Evolutionary conservation across 1,140 invertebrate genomes (phyloP).

Genomic region (Drosophila parvula): DNA sequence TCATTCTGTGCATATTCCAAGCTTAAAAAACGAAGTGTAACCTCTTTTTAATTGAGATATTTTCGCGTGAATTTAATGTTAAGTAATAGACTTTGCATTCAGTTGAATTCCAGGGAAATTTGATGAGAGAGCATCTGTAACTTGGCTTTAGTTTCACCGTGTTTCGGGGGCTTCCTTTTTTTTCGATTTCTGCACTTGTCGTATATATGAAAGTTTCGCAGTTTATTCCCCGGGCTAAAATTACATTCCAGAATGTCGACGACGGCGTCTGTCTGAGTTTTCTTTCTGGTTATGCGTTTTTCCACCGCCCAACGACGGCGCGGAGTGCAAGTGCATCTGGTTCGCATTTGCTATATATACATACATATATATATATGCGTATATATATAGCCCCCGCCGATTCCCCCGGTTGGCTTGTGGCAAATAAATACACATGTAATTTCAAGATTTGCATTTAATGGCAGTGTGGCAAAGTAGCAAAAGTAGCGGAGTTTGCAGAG

Average conservation of each 20-base stretch:
- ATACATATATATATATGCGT: neutral
- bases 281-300: constrained; percentile 41
- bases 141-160: neutral
- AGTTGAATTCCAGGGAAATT: too few relatives aligned
- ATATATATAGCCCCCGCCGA: neutral
- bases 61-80: neutral
- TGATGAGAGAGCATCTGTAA: constrained; percentile 7
- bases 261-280: constrained; percentile 56
- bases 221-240: constrained; percentile 68
- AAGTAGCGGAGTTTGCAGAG: constrained; percentile 12
- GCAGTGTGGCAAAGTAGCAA: constrained; percentile 12
- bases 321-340: constrained; percentile 36
- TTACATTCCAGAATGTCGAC: constrained; percentile 77
- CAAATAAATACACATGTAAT: constrained; percentile 78
- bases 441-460: constrained; percentile 73
- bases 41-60: neutral
- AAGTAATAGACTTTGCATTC: neutral
- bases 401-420: constrained; percentile 7
- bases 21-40: neutral
- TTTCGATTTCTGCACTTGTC: constrained; percentile 47
- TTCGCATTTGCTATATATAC: constrained; percentile 27
- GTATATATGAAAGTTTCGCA: constrained; percentile 66
- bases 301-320: constrained; percentile 18
- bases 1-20: neutral
- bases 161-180: neutral